Evolutionary conservation across 2,888 invertebrate species (phyloP).

Genomic region (Panopea generosa): DNA sequence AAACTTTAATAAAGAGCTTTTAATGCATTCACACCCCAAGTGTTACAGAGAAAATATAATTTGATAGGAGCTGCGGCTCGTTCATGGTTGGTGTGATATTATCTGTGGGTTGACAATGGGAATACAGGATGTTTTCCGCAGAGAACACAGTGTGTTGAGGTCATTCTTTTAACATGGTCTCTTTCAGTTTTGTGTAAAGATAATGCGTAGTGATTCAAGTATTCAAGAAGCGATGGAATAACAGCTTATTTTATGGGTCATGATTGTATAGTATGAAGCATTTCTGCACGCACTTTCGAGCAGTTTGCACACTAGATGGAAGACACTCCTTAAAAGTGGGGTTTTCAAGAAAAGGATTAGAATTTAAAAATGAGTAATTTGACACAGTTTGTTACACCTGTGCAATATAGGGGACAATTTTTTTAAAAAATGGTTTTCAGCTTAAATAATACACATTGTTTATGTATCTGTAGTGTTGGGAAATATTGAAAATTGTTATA

Average conservation of each 20-base stretch:
- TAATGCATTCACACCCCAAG: slow-evolving; percentile 23
- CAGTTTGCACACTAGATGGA: too few relatives aligned
- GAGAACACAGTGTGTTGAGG: too few relatives aligned
- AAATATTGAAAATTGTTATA: too few relatives aligned
- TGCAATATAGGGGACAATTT: too few relatives aligned
- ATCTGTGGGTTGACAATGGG: slow-evolving; percentile 32
- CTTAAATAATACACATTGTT: too few relatives aligned
- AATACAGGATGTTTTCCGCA: slow-evolving; percentile 49
- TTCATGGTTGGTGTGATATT: slow-evolving; percentile 35
- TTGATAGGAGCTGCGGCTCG: slow-evolving; percentile 15
- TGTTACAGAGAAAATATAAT: slow-evolving; percentile 27
- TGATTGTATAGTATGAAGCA: too few relatives aligned
- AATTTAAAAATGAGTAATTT: slow-evolving; percentile 10
- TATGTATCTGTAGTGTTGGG: too few relatives aligned
- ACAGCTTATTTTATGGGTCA: background rate
- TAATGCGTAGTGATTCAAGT: slow-evolving; percentile 51
- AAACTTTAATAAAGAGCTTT: slow-evolving; percentile 9
- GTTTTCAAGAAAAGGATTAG: background rate
- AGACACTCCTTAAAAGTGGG: slow-evolving; percentile 9
- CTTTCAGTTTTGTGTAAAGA: slow-evolving; percentile 47
- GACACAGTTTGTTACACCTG: background rate
- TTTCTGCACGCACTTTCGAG: too few relatives aligned
- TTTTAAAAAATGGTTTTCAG: too few relatives aligned
- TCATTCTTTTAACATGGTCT: too few relatives aligned
- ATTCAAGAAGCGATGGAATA: slow-evolving; percentile 15